Conservation (phyloP, 2,113 vertebrate genomes). For the Paramormyrops kingsleyae region DNA sequence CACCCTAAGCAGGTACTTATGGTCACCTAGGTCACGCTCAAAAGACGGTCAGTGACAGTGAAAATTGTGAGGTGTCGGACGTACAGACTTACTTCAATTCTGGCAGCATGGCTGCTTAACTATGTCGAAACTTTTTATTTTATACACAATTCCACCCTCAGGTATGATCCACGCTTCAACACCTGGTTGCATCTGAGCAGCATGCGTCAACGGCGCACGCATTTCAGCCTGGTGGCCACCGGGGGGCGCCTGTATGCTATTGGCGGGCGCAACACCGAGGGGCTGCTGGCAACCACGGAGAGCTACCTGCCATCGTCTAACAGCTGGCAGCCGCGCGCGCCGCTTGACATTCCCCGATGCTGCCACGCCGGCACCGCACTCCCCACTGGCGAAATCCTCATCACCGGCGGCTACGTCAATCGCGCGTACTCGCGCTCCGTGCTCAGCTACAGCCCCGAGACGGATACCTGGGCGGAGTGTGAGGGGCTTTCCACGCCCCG, state of each 20-base stretch:
- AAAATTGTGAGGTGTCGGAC: neutral
- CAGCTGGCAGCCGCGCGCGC: conserved; percentile 64
- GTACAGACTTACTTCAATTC: neutral
- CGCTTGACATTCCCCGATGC: conserved; percentile 70
- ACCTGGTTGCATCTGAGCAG: conserved; percentile 74
- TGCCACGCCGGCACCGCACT: conserved; percentile 67
- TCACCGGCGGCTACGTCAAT: conserved; percentile 70
- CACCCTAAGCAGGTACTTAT: conserved; percentile 65
- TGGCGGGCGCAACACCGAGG: conserved; percentile 66
- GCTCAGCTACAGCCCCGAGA: conserved; percentile 54
- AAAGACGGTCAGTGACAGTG: neutral
- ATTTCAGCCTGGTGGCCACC: conserved; percentile 70
- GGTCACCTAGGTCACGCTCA: neutral
- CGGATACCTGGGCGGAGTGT: conserved; percentile 60
- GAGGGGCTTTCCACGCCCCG: conserved; percentile 59
- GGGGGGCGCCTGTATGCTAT: conserved; percentile 66
- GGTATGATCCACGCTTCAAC: conserved; percentile 75
- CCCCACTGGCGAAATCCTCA: conserved; percentile 63
- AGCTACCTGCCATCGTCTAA: conserved; percentile 72
- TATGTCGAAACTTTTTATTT: neutral
- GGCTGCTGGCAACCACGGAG: conserved; percentile 61
- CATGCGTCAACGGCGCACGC: conserved; percentile 72
- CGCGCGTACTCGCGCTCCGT: conserved; percentile 69
- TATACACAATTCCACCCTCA: conserved; percentile 28
- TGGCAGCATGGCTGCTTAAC: neutral